These are phyloP conservation scores for Aythya fuligula DNA, from an alignment of 2,797 vertebrate species.

Conservation along the genomic window DNA sequence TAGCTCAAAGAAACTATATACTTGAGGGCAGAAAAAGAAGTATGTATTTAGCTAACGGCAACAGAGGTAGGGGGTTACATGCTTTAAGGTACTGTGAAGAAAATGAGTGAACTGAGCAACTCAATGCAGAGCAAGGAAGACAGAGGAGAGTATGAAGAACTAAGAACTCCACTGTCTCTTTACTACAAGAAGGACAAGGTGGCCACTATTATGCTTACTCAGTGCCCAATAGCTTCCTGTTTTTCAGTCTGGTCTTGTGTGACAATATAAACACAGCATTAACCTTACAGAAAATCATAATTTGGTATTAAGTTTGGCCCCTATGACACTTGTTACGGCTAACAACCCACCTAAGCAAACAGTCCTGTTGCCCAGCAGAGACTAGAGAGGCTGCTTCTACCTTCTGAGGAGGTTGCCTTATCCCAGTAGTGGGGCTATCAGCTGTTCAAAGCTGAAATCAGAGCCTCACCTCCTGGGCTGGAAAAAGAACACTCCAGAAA, in stretches of 20 bases:
- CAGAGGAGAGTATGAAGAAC: not conserved
- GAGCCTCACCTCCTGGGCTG: not conserved
- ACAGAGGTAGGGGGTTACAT: not conserved
- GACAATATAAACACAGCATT: not conserved
- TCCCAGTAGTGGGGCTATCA: not conserved
- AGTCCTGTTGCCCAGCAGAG: not conserved
- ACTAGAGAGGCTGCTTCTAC: not conserved
- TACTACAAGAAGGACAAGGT: not conserved
- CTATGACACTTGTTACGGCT: not conserved
- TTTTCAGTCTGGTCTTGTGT: not conserved
- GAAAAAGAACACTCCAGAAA: not conserved
- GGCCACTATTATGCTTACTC: not conserved
- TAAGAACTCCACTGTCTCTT: not conserved
- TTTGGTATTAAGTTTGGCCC: not conserved
- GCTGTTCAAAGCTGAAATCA: not conserved
- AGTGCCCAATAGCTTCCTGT: not conserved
- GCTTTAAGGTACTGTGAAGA: not conserved
- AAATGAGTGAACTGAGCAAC: not conserved
- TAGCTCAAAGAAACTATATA: not conserved
- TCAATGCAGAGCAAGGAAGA: not conserved
- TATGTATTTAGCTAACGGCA: not conserved
- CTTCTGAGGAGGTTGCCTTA: not conserved
- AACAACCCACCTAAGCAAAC: not conserved
- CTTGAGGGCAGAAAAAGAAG: accelerated
- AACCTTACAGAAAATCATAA: not conserved